These are phyloP conservation scores for Falco novaeseelandiae DNA, from an alignment of 2,797 vertebrate genomes.

Conservation along the genomic window DNA sequence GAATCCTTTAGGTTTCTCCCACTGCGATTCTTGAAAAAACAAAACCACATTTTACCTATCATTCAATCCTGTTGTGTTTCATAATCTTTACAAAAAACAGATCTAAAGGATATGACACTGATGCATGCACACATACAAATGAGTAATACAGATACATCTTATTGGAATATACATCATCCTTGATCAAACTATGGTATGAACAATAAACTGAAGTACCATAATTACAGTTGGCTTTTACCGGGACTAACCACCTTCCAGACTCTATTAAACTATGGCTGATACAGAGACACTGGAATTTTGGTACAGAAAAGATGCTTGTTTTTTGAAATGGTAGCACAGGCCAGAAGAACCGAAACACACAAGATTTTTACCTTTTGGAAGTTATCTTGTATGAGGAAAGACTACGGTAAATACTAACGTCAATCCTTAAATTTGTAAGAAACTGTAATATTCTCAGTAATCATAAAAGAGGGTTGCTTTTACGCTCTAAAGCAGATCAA, in stretches of 20 bases:
- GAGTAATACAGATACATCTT: not conserved
- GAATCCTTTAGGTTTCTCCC: constrained; percentile 88
- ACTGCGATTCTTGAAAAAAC: constrained; percentile 86
- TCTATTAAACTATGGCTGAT: not conserved
- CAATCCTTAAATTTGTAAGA: not conserved
- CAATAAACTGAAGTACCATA: not conserved
- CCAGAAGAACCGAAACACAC: not conserved
- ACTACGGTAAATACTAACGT: not conserved
- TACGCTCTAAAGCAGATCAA: not conserved
- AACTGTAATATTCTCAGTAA: not conserved
- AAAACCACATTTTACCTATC: constrained; percentile 43
- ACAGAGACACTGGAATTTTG: not conserved
- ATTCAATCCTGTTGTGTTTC: not conserved
- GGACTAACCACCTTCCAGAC: not conserved
- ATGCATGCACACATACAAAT: not conserved
- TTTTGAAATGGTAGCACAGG: not conserved
- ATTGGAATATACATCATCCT: not conserved
- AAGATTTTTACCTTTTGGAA: not conserved
- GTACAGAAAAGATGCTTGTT: not conserved
- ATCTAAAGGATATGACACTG: not conserved
- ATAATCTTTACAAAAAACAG: not conserved
- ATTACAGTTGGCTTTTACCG: not conserved
- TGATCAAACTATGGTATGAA: not conserved
- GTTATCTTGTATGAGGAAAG: not conserved
- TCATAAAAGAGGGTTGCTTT: not conserved